Base-by-base conservation (phyloP, 2,797 vertebrate species). In the Hemibagrus guttatus region DNA sequence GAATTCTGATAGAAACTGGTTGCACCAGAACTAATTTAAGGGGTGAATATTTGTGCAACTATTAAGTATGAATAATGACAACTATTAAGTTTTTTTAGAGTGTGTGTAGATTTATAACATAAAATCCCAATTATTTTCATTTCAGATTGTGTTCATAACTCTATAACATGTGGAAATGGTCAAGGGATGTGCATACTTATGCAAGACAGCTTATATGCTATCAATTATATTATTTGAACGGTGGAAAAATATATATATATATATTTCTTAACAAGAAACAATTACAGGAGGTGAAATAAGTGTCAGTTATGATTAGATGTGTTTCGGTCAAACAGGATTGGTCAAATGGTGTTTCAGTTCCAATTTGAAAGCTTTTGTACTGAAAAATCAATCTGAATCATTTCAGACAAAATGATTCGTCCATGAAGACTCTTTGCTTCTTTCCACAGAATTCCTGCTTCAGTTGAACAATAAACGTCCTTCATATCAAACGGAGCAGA, bases 401-500 rank as follows among this genome's bases (percentile, higher is more conserved):
- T 83, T 76, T 81, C 59, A 71, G 79, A 86, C 85, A 83, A 75
- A 87, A 74, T 63, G 12, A 69, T 84, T 79, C 64, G 23, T 11
- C 54, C 80, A 46, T 84, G 31, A 90, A 83, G 85, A 89, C 86
- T 64, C 88, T 85, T 93, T 91, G 87, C 80, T 91, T 91, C 90
- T 76, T 82, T 93, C 92, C 89, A 90, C 91, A 90, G 91, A 95
- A 95, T 93, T 92, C 93, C 89, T 91, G 93, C 69, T 69, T 93
- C 92, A 89, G 75, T 86, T 85, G 78, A 91, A 95, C 92, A 96
- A 96, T 94, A 90, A 92, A 88, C 82, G 59, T 89, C 88, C 88
- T 91, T 93, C 93, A 90, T 94, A 95, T 95, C 93, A 91, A 93
- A 92, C 90, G 28, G 90, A 90, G 91, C 95, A 95, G 95, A 93